These are phyloP conservation scores for Siphamia tubifer DNA, from an alignment of 2,113 vertebrate genomes.

Conservation along the genomic window DNA sequence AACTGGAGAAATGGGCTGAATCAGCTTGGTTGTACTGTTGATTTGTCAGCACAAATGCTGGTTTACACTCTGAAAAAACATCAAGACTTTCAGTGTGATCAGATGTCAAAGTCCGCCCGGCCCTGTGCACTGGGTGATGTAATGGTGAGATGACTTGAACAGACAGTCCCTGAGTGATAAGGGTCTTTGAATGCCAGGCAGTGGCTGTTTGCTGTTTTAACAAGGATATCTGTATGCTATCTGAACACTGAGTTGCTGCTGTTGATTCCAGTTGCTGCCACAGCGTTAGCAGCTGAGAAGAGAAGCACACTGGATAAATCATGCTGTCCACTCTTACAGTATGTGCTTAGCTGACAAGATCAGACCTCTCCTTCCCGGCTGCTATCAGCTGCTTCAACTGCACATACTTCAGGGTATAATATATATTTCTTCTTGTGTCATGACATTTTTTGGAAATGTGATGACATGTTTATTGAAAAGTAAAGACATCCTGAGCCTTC, in stretches of 20 bases:
- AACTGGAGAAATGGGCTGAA: constrained; percentile 57
- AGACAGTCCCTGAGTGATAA: constrained; percentile 42
- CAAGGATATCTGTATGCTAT: constrained; percentile 36
- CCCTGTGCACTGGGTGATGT: constrained; percentile 41
- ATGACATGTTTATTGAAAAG: constrained; percentile 43
- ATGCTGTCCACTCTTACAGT: constrained; percentile 46
- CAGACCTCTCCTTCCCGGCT: constrained; percentile 56
- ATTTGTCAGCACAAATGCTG: constrained; percentile 63
- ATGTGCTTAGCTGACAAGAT: constrained; percentile 58
- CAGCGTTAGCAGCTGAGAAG: constrained; percentile 25
- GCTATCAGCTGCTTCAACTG: constrained; percentile 41
- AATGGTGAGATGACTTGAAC: constrained; percentile 37
- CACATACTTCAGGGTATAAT: constrained; percentile 34
- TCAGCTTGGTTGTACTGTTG: constrained; percentile 56
- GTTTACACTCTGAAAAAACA: constrained; percentile 51
- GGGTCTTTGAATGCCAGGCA: constrained; percentile 21
- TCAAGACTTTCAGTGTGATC: constrained; percentile 44
- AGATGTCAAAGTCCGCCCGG: constrained; percentile 46
- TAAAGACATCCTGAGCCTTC: constrained; percentile 14
- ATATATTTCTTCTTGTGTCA: constrained; percentile 34
- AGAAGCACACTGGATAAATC: constrained; percentile 57
- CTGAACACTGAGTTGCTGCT: constrained; percentile 27
- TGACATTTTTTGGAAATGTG: constrained; percentile 18
- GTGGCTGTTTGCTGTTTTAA: constrained; percentile 41
- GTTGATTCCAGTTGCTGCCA: constrained; percentile 35